Evolutionary conservation across 2,113 vertebrate species (phyloP).

Genomic region (Ceyx margarethae): DNA sequence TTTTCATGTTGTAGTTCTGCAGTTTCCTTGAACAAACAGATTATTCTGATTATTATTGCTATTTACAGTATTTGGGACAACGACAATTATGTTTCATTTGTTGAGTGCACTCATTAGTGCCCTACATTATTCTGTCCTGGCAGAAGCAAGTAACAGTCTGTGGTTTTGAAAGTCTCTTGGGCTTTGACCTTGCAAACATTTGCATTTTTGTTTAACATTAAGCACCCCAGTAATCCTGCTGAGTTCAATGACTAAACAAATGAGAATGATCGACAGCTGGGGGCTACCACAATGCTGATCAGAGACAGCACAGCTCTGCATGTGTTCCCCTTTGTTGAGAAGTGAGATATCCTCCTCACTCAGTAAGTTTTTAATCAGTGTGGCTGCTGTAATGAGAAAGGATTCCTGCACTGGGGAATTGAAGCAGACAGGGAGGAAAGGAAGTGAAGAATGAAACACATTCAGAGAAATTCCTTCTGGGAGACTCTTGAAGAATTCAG

Average conservation of each 20-base stretch:
- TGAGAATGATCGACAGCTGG: neutral
- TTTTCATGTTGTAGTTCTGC: neutral
- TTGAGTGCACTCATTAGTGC: neutral
- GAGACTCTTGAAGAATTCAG: neutral
- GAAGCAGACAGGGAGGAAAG: neutral
- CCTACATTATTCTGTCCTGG: neutral
- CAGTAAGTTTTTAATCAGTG: neutral
- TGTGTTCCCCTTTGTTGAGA: neutral
- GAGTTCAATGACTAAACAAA: neutral
- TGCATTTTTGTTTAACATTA: neutral
- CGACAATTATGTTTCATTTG: neutral
- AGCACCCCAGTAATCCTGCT: neutral
- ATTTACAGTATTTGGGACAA: neutral
- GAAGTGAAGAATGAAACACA: neutral
- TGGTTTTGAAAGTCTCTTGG: neutral
- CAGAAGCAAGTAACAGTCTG: neutral
- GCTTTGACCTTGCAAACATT: neutral
- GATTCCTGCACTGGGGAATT: neutral
- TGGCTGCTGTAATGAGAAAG: neutral
- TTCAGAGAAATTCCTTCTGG: neutral
- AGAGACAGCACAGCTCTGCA: accelerated
- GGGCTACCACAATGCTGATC: neutral
- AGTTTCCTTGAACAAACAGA: neutral
- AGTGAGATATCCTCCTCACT: neutral
- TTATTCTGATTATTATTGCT: neutral